Conservation (phyloP, 1,140 invertebrate species). For the Helicoverpa armigera region DNA sequence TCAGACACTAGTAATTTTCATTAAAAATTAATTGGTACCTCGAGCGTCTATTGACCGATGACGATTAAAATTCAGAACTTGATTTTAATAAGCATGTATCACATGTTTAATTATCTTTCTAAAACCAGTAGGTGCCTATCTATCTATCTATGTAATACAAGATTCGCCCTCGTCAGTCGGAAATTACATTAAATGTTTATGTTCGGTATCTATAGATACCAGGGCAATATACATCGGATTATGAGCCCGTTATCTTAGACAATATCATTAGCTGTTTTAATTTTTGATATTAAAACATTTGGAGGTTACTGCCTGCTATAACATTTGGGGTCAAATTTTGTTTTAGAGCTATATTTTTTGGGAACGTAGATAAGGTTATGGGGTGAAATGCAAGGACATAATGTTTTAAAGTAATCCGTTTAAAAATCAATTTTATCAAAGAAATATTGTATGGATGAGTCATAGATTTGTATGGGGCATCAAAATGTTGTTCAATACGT, state of each 20-base stretch:
- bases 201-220: conserved; percentile 69
- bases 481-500: conserved; percentile 53
- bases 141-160: not conserved
- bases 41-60: too few relatives aligned
- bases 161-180: conserved; percentile 42
- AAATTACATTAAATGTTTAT: conserved; percentile 56
- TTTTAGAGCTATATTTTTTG: too few relatives aligned
- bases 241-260: conserved; percentile 65
- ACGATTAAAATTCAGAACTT: too few relatives aligned
- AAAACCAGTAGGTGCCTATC: not conserved
- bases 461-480: conserved; percentile 51
- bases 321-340: too few relatives aligned
- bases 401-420: not conserved
- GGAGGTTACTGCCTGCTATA: not conserved
- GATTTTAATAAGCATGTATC: too few relatives aligned
- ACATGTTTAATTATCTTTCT: not conserved
- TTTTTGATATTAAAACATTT: conserved; percentile 38
- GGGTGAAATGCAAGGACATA: too few relatives aligned
- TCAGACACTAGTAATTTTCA: too few relatives aligned
- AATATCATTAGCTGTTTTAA: conserved; percentile 52
- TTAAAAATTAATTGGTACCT: too few relatives aligned
- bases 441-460: not conserved
- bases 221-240: conserved; percentile 75
- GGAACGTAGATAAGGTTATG: too few relatives aligned
- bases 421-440: not conserved